phyloP scores from a whole-genome alignment of 2,113 vertebrate species.

The Pseudorasbora parva region DNA sequence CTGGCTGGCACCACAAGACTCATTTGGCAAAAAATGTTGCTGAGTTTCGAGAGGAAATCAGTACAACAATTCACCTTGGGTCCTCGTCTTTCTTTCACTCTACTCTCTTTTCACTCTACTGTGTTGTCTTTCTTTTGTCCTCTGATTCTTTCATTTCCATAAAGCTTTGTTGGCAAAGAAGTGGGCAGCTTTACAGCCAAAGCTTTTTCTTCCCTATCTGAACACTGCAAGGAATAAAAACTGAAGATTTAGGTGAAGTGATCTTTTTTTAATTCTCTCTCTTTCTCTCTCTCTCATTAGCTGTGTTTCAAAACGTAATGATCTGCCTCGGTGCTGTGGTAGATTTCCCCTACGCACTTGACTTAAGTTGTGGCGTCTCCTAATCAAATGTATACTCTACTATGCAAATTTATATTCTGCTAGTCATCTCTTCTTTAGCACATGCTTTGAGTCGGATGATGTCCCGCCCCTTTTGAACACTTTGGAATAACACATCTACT shows the following conservation, averaged over 20 bases:
- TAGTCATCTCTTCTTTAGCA: too few relatives aligned
- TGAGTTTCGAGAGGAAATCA: constrained; percentile 36
- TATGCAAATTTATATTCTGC: too few relatives aligned
- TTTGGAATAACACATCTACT: too few relatives aligned
- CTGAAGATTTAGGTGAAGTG: background rate
- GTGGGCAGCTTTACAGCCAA: background rate
- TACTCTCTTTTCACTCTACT: background rate
- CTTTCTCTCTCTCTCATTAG: background rate
- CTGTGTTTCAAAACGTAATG: background rate
- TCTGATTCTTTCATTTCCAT: constrained; percentile 38
- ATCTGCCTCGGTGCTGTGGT: background rate
- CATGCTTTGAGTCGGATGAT: too few relatives aligned
- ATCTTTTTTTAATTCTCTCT: background rate
- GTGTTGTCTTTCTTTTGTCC: constrained; percentile 32
- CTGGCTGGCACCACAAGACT: constrained; percentile 37
- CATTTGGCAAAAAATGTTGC: constrained; percentile 35
- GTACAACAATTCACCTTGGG: background rate
- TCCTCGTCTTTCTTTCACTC: background rate
- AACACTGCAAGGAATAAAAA: background rate
- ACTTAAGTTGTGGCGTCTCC: too few relatives aligned
- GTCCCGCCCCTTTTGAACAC: too few relatives aligned
- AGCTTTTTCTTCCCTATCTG: background rate
- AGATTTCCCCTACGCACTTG: too few relatives aligned
- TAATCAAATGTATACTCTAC: too few relatives aligned
- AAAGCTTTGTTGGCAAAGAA: constrained; percentile 37